A percentile compares a stretch with the other conserved stretches of the same genome.
Evolutionary conservation across 2,888 invertebrate species (phyloP).

Genomic region (Metacarcinus magister): DNA sequence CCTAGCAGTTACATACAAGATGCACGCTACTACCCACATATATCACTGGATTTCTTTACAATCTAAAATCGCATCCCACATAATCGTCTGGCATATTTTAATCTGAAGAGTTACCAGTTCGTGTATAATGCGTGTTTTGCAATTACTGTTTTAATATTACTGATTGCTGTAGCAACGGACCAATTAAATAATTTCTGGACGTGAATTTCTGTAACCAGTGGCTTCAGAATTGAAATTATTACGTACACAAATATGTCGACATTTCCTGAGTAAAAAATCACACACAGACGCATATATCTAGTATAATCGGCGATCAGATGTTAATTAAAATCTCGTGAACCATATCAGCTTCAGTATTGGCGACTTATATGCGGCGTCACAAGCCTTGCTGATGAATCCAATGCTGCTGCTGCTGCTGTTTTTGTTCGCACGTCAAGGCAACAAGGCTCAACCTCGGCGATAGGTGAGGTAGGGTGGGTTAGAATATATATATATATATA

Average conservation of each 20-base stretch:
- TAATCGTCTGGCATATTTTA: not conserved
- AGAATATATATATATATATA: no score
- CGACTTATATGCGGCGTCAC: conserved; percentile 49
- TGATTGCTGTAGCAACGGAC: not conserved
- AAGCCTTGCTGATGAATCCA: conserved; percentile 40
- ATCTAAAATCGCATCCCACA: not conserved
- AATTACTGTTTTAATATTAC: not conserved
- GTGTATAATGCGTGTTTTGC: conserved; percentile 32
- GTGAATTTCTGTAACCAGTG: conserved; percentile 14
- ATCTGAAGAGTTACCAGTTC: not conserved
- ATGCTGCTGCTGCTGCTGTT: not conserved
- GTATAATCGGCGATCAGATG: conserved; percentile 37
- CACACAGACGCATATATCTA: conserved; percentile 44
- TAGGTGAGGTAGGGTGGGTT: not conserved
- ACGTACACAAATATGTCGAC: conserved; percentile 23
- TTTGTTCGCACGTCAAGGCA: not conserved
- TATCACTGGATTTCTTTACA: not conserved
- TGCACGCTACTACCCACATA: not conserved
- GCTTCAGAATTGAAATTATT: conserved; percentile 37
- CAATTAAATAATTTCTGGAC: conserved; percentile 19
- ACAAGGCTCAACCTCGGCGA: not conserved
- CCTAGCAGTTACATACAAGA: not conserved
- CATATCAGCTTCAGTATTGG: conserved; percentile 42
- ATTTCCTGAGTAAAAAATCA: conserved; percentile 36
- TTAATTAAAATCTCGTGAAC: conserved; percentile 49